Conservation (phyloP, 2,113 vertebrate genomes). For the Setophaga petechia region DNA sequence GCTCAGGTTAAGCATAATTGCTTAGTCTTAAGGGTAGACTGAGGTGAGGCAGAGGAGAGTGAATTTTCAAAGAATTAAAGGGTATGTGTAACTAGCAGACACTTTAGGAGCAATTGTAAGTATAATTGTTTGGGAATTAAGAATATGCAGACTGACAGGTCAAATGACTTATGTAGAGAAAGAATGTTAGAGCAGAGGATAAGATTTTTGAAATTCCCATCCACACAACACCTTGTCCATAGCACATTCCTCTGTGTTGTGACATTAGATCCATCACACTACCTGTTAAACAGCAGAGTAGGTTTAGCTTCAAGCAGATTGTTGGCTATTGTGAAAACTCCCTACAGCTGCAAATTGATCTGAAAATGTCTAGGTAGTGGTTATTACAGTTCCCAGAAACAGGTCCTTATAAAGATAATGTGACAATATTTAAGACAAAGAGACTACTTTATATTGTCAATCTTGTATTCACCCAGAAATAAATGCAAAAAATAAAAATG, state of each 20-base stretch:
- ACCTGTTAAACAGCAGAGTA: rapidly evolving
- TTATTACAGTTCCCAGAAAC: neutral
- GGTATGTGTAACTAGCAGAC: neutral
- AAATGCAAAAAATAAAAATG: neutral
- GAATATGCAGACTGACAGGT: neutral
- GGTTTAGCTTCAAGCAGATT: neutral
- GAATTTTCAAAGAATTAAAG: neutral
- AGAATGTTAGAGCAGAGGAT: neutral
- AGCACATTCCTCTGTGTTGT: neutral
- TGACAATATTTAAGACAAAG: neutral
- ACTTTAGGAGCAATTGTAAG: neutral
- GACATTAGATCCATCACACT: neutral
- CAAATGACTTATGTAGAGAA: neutral
- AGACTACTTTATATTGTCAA: neutral
- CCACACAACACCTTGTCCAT: rapidly evolving
- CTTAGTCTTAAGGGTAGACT: neutral
- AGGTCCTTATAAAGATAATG: neutral
- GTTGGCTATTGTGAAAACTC: neutral
- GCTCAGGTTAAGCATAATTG: neutral
- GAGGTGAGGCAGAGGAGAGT: neutral
- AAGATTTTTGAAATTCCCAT: neutral
- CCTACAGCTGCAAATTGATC: neutral
- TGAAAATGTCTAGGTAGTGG: neutral
- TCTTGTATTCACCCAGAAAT: neutral
- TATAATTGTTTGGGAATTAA: neutral